These are phyloP conservation scores for Aptenodytes patagonicus DNA, from an alignment of 2,113 vertebrate genomes.

Conservation along the genomic window DNA sequence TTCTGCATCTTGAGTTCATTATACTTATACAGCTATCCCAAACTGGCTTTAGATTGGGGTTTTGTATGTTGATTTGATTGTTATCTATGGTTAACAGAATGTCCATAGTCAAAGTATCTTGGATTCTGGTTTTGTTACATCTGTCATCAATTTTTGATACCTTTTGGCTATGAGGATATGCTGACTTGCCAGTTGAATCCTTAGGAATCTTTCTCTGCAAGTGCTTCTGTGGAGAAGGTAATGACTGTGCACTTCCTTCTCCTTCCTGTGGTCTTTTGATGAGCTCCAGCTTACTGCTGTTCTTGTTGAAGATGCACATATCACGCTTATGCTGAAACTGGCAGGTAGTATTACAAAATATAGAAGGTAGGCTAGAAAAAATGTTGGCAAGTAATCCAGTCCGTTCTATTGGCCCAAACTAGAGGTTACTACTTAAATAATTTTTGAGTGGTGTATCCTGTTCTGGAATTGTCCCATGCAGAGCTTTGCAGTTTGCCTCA, in stretches of 20 bases:
- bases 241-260: background rate
- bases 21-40: background rate
- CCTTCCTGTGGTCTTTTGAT: background rate
- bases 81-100: background rate
- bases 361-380: background rate
- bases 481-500: background rate
- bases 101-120: background rate
- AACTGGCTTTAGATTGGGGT: background rate
- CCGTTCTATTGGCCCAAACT: background rate
- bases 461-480: background rate
- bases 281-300: background rate
- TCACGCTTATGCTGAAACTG: background rate
- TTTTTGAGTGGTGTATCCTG: background rate
- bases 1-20: background rate
- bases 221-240: background rate
- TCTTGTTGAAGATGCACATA: background rate
- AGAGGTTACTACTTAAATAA: background rate
- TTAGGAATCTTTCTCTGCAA: background rate
- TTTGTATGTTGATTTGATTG: background rate
- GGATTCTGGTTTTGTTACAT: conserved; percentile 4
- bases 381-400: background rate
- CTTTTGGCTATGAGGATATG: background rate
- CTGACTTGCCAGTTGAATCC: background rate
- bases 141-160: background rate
- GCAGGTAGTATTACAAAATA: background rate